Base-by-base conservation (phyloP, 2,113 vertebrate species). In the Cichladusa arquata region DNA sequence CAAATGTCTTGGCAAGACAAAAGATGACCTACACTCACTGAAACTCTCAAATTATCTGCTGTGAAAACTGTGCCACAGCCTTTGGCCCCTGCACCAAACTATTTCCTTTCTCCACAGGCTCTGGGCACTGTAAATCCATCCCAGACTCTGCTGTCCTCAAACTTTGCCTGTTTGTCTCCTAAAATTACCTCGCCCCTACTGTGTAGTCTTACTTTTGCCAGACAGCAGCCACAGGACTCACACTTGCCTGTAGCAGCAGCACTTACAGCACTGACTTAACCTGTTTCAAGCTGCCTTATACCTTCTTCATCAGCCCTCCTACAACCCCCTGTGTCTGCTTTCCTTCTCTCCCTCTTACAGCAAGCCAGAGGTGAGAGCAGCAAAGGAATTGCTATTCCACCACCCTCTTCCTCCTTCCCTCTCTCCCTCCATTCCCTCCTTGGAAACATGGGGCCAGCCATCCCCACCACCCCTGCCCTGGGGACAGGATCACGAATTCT, bases 11-110 rank as follows among this genome's bases (percentile, higher is more conserved):
- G 28, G 18, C 47, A 50, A 18, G 19, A 47, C 16, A 51, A 44
- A 44, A 26, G 74, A 72, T 54, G 36, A 40, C 45, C 51, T 54
- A 40, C 53, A 19, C 25, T 76, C 40, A 28, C 5, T 44, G 62
- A 76, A 88, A 47, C 34, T 40, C 24, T 61, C 28, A 61, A 31
- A 69, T 29, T 25, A 28, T 53, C 62, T 80, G 18, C 40, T 69
- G 12, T 31, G 34, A 64, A 60, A 62, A 26, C 19, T 0, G 0
- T 24, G 33, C 64, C 31, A 61, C 53, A 69, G 44, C 40, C 66
- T 72, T 64, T 5, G 7, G 34, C 48, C 1, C 1, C 62, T 1
- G 1, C 33, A 34, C 33, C 8, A 2, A 64, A 57, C 9, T 23
- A 18, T 24, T 44, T 79, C 33, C 36, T 45, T 83, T 77, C 50